Evolutionary conservation across 2,888 invertebrate species (phyloP).

Genomic region (Caradrina clavipalpis): DNA sequence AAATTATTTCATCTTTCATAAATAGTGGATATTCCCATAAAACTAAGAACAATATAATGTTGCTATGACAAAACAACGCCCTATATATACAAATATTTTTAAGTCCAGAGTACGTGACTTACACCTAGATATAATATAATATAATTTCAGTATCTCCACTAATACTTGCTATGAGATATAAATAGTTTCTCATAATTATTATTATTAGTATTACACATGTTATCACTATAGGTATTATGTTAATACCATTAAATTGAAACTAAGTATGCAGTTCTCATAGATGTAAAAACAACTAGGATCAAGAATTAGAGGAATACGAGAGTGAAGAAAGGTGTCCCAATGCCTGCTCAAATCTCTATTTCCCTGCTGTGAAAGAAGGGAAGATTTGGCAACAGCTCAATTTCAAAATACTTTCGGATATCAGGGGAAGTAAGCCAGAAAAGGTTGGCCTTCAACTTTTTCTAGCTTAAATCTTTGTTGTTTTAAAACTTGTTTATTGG

Average conservation of each 20-base stretch:
- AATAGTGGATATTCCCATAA: neutral
- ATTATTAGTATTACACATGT: constrained; percentile 22
- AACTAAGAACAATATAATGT: constrained; percentile 6
- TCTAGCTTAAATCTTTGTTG: too few species aligned
- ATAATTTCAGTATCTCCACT: constrained; percentile 46
- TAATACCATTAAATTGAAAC: constrained; percentile 19
- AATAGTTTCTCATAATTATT: constrained; percentile 17
- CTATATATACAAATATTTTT: constrained; percentile 29
- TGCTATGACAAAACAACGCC: constrained; percentile 37
- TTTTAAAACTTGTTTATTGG: too few species aligned
- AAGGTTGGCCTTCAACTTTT: too few species aligned
- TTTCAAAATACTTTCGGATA: too few species aligned
- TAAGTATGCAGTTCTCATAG: neutral
- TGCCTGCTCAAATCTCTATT: neutral
- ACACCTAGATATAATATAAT: constrained; percentile 47
- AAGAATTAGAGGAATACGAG: neutral
- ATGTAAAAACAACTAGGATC: neutral
- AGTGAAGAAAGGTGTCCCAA: neutral
- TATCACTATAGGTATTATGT: constrained; percentile 1
- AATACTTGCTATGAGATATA: constrained; percentile 49
- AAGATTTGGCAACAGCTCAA: neutral
- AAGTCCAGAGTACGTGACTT: constrained; percentile 49
- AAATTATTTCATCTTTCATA: neutral
- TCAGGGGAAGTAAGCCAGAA: neutral
- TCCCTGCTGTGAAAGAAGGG: neutral